phyloP scores from a whole-genome alignment of 2,797 vertebrate species.

The Acanthiza pusilla region DNA sequence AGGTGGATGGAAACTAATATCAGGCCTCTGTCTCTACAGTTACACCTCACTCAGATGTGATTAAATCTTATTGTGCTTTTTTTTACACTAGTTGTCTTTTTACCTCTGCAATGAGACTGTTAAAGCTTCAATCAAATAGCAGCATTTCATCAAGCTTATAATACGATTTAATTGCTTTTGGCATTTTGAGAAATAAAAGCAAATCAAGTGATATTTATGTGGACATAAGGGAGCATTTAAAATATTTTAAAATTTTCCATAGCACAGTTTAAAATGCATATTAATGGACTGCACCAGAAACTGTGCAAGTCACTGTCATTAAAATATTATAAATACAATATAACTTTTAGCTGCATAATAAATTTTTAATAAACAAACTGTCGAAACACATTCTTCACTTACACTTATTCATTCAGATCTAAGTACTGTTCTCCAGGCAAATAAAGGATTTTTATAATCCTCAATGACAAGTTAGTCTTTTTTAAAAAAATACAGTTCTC shows the following conservation, averaged over 20 bases:
- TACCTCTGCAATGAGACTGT: constrained; percentile 49
- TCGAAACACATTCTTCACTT: constrained; percentile 61
- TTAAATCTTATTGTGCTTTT: constrained; percentile 33
- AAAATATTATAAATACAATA: constrained; percentile 49
- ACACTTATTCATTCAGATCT: constrained; percentile 46
- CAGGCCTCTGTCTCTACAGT: neutral
- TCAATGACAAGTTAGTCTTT: constrained; percentile 46
- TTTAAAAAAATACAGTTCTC: constrained; percentile 10
- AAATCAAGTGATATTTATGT: constrained; percentile 6
- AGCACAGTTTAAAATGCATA: neutral
- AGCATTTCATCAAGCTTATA: constrained; percentile 44
- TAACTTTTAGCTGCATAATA: constrained; percentile 53
- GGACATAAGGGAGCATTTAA: neutral
- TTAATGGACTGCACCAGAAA: neutral
- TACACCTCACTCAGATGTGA: constrained; percentile 13
- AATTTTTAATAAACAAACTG: constrained; percentile 67
- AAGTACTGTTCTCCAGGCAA: constrained; percentile 53
- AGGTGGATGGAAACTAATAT: neutral
- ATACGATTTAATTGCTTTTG: constrained; percentile 16
- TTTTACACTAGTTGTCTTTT: constrained; percentile 40
- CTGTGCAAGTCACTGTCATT: constrained; percentile 27
- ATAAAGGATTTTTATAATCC: constrained; percentile 66
- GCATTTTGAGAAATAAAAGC: constrained; percentile 27
- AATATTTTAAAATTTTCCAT: constrained; percentile 13
- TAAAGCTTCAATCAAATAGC: constrained; percentile 57